Evolutionary conservation across 2,797 vertebrate genomes (phyloP).

Genomic region (Schizothorax lantsangensis): DNA sequence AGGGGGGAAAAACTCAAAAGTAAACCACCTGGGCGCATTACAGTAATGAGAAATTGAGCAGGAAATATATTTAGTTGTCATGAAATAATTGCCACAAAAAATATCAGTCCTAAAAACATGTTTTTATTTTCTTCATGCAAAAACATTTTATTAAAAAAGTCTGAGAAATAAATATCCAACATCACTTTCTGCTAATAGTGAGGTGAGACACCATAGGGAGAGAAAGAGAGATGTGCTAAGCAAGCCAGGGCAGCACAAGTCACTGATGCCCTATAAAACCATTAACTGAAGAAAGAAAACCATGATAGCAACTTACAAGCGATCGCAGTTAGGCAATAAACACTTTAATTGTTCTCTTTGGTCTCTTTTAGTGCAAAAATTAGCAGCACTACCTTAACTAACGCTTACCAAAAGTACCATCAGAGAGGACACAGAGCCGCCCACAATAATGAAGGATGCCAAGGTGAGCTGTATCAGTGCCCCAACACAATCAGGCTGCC

Average conservation of each 20-base stretch:
- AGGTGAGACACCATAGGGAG: not conserved
- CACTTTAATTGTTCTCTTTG: constrained; percentile 48
- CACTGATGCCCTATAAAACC: constrained; percentile 42
- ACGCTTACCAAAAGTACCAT: constrained; percentile 15
- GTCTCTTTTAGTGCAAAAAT: constrained; percentile 42
- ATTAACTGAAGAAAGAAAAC: constrained; percentile 18
- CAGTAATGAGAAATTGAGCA: not conserved
- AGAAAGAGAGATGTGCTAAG: constrained; percentile 19
- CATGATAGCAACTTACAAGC: constrained; percentile 50
- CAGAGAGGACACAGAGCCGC: constrained; percentile 15
- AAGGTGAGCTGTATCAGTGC: constrained; percentile 33
- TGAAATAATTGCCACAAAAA: not conserved
- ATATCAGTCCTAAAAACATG: not conserved
- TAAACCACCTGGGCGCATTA: not conserved
- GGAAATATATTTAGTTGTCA: not conserved
- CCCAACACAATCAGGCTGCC: constrained; percentile 16
- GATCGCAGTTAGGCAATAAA: constrained; percentile 45
- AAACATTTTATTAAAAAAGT: not conserved
- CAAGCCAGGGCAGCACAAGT: constrained; percentile 13
- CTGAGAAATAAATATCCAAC: not conserved
- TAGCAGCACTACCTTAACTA: constrained; percentile 40
- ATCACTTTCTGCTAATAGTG: not conserved
- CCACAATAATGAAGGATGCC: constrained; percentile 40
- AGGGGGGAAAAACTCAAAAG: not conserved
- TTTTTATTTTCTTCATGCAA: not conserved